Conservation (phyloP, 2,113 vertebrate species). For the Atherinomorus stipes region DNA sequence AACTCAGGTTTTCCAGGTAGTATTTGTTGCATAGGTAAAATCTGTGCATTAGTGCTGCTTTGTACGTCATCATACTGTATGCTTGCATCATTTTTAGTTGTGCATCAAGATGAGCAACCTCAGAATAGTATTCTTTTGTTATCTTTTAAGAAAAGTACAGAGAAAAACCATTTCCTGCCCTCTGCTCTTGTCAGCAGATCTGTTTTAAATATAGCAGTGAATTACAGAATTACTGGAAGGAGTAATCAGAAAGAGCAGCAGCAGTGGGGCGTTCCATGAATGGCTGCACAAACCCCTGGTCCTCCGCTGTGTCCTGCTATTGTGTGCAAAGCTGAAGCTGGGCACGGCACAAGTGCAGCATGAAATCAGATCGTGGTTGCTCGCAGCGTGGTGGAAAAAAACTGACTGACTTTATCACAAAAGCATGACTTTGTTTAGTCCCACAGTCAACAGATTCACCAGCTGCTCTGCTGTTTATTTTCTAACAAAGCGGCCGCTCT, state of each 20-base stretch:
- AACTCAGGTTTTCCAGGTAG: background rate
- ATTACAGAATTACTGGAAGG: background rate
- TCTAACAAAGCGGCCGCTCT: background rate
- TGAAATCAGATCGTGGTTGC: conserved; percentile 1
- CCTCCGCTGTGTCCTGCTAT: background rate
- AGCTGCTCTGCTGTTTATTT: conserved; percentile 2
- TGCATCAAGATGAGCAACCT: no score
- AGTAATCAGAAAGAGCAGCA: background rate
- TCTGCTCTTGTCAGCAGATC: no score
- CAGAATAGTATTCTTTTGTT: no score
- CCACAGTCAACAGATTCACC: conserved; percentile 15
- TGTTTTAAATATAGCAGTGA: background rate
- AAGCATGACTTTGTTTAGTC: background rate
- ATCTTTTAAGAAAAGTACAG: no score
- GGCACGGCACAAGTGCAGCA: background rate
- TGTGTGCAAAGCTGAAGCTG: background rate
- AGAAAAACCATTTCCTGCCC: no score
- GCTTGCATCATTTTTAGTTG: no score
- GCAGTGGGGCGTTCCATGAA: background rate
- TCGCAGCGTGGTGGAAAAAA: background rate
- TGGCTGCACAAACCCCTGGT: background rate
- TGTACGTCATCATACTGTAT: no score
- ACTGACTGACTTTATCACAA: background rate
- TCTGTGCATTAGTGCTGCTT: no score
- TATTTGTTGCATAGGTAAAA: background rate